Evolutionary conservation across 2,888 invertebrate genomes (phyloP), one percentile per base, ranked within the genome.

Genomic region (Xanthorhoe spadicearia): DNA sequence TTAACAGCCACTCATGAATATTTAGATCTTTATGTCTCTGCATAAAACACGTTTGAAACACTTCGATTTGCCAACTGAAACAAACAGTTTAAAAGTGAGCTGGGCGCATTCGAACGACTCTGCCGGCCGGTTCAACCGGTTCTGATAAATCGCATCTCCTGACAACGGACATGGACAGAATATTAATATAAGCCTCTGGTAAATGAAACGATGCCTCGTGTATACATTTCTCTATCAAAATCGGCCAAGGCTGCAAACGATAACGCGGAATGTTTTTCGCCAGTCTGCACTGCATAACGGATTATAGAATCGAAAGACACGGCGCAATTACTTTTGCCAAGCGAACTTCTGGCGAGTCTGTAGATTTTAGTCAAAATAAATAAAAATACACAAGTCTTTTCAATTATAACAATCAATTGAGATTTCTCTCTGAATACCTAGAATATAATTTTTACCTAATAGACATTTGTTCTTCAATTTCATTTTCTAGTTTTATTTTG

Each of bases 81-180:
- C 75, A 64, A 86, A 87, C 84, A 87, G 83, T 88, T 88, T 88
- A 86, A 87, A 78, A 82, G 78, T 77, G 85, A 82, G 82, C 78
- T 84, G 84, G 83, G 80, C 82, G 81, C 79, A 83, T 86, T 86
- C 83, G 84, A 81, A 78, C 82, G 81, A 78, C 49, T 50, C 32
- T 59, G 79, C 72, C 77, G 79, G 82, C 91, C 88, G 83, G 92
- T 89, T 76, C 72, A 84, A 92, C 92, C 92, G 92, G 92, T 92
- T 91, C 82, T 88, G 88, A 85, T 89, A 89, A 89, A 92, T 92
- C 88, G 90, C 88, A 87, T 84, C 87, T 86, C 79, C 84, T 88
- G 89, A 89, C 89, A 87, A 87, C 68, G 84, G 83, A 80, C 82
- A 85, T 82, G 80, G 82, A 77, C 76, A 69, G 70, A 68, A 84